Base-by-base conservation (phyloP, 2,797 vertebrate genomes). In the Betta splendens region DNA sequence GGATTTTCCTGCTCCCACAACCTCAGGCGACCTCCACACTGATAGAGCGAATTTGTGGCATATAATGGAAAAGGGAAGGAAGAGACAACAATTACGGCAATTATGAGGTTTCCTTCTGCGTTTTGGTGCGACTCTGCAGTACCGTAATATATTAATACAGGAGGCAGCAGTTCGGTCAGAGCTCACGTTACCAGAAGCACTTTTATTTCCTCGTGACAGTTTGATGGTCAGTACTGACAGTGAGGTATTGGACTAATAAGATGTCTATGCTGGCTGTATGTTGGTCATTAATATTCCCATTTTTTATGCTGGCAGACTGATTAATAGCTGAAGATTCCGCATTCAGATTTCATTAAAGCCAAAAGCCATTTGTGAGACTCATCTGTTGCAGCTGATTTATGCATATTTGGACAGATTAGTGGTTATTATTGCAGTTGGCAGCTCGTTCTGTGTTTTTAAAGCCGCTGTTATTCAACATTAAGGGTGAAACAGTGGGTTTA, bases 21-120 rank as follows among this genome's bases (percentile, higher is more conserved):
- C 43, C 45, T 70, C 18, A 29, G 18, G 50, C 64, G 17, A 36
- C 23, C 16, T 31, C 11, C 7, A 12, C 23, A 22, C 25, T 38
- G 42, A 35, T 29, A 9, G 10, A 36, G 38, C 15, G 16, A 5
- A 18, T 55, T 31, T 68, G 42, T 57, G 2, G 45, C 22, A 45
- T 2, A 20, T 3, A 47, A 51, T 21, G 5, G 15, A 5, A 54
- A 32, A 29, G 3, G 18, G 8, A 16, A 26, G 11, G 2, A 3
- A n/a, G 33, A 11, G 22, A 23, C 3, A 16, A 39, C 5, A 9
- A 9, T 3, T 8, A 45, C 2, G 2, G 25, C 4, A 5, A 33
- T 16, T 64, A 21, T 9, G 9, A 45, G 23, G 26, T 42, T 7
- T 20, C 15, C 2, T 35, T 46, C 3, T 16, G 42, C 31, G n/a